Conservation (phyloP, 92 coral and sea anemone species). For the Epizoanthus illoricatus region DNA sequence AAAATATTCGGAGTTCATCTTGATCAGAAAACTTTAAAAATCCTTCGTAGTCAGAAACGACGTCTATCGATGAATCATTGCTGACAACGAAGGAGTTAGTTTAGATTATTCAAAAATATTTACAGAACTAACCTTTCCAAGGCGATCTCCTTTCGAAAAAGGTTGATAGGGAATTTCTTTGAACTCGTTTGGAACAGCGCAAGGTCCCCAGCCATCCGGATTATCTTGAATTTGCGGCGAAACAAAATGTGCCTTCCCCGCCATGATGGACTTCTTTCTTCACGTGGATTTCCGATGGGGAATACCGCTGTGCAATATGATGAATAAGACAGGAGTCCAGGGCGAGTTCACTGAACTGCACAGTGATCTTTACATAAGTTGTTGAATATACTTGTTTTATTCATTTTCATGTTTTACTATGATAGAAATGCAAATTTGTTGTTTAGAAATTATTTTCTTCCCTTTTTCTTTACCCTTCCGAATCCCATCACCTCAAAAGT, state of each 20-base stretch:
- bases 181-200: conserved; percentile 93
- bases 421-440: too few species aligned
- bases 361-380: too few species aligned
- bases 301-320: conserved; percentile 26
- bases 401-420: too few species aligned
- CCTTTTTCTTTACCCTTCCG: too few species aligned
- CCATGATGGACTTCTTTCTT: conserved; percentile 66
- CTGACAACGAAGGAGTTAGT: not conserved
- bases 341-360: not conserved
- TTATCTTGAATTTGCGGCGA: conserved; percentile 96
- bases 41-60: not conserved
- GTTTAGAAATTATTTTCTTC: too few species aligned
- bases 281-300: conserved; percentile 26
- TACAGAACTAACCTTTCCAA: conserved; percentile 78
- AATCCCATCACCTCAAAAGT: too few species aligned
- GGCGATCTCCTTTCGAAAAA: conserved; percentile 96
- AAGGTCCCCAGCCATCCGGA: conserved; percentile 99
- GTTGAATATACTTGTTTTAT: too few species aligned
- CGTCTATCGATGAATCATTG: conserved; percentile 1
- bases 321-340: not conserved
- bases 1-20: too few species aligned
- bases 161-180: conserved; percentile 99
- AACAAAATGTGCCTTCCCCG: conserved; percentile 87
- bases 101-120: not conserved
- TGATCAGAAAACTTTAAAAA: too few species aligned